Percentiles rank a stretch among this genome's conserved stretches.
phyloP scores from a whole-genome alignment of 53 echinoderm and acorn worm species.

The Patiria pectinifera region DNA sequence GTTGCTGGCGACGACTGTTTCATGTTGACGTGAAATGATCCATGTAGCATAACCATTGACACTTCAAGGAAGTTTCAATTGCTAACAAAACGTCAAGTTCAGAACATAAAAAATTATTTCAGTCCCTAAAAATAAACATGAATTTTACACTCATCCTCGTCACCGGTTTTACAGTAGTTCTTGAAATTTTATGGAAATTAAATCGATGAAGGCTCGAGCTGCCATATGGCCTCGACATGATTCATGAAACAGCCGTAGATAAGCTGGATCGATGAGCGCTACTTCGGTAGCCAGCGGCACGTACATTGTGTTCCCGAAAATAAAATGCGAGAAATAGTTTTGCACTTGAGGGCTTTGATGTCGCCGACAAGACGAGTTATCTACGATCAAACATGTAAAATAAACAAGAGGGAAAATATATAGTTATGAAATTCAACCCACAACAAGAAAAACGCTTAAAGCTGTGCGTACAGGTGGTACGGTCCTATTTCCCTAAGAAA shows the following conservation, averaged over 20 bases:
- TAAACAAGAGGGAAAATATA: constrained; percentile 37
- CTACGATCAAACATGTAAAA: constrained; percentile 59
- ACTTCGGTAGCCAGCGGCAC: constrained; percentile 32
- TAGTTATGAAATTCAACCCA: constrained; percentile 26
- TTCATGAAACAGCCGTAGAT: constrained; percentile 34
- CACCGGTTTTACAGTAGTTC: not conserved
- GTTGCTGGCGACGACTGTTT: constrained; percentile 36
- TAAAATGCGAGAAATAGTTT: constrained; percentile 36
- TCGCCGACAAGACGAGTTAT: constrained; percentile 40
- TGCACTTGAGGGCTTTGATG: constrained; percentile 27
- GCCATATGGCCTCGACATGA: not conserved
- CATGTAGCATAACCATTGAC: not conserved
- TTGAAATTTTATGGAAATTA: not conserved
- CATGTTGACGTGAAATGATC: not conserved
- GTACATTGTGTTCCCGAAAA: not conserved
- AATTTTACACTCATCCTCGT: no score
- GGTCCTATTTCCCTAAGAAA: not conserved
- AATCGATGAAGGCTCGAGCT: not conserved
- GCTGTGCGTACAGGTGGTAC: not conserved
- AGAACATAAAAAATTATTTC: no score
- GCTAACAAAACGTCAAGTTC: no score
- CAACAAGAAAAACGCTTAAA: not conserved
- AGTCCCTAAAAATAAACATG: no score
- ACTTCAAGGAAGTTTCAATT: no score
- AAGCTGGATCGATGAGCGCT: not conserved